Base-by-base conservation (phyloP, 2,113 vertebrate genomes). In the Morphnarchus princeps region DNA sequence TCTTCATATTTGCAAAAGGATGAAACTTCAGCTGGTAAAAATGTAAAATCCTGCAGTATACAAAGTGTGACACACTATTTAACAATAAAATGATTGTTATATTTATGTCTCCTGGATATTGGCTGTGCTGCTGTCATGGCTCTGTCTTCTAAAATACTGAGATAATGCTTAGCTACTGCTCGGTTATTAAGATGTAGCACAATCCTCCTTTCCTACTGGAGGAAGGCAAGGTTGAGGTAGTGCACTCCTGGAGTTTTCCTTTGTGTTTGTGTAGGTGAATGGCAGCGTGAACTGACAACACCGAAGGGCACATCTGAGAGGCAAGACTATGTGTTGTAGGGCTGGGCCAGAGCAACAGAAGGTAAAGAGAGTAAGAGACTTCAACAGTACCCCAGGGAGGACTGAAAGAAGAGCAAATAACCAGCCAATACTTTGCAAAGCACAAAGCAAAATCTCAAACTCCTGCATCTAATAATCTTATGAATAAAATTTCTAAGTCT, bases 251-350 rank as follows among this genome's bases (percentile, higher is more conserved):
- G 21, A 43, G 11, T 52, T 87, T 86, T 63, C 29, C n/a, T 73
- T 73, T 45, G 25, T 65, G 13, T 66, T 85, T 78, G 34, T 40
- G 31, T 24, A 85, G 79, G 31, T 45, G 38, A 70, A 43, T 25
- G 28, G 16, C 57, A 43, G 67, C 11, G 45, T 17, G 49, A 82
- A 50, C 13, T 20, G 45, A 43, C 15, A 74, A 45, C 38, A 67
- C n/a, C 0, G 2, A 87, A 63, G 57, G 24, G 9, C 29, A 40
- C 3, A n/a, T 55, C 47, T 61, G 38, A 74, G 78, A 72, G 31
- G 66, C 18, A 65, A 69, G 43, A 17, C 8, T n/a, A 38, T 0
- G 0, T 42, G 34, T 40, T 7, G 2, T 9, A 87, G 65, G 43
- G 61, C 29, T 82, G 70, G 26, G 31, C 55, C 26, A 73, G 52